phyloP scores from a whole-genome alignment of 2,888 invertebrate species.

The Tribolium freemani region DNA sequence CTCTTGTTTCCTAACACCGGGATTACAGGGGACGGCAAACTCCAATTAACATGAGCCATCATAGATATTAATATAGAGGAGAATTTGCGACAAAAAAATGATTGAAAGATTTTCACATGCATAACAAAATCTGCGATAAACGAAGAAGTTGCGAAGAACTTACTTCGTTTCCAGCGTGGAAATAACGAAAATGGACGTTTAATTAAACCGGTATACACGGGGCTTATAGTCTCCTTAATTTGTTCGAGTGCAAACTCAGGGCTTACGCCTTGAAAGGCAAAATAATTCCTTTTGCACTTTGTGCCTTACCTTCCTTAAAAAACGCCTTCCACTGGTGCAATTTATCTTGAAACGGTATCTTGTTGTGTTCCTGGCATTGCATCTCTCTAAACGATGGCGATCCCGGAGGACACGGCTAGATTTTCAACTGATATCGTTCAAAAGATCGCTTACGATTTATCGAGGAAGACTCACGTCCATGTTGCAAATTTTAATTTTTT shows the following conservation, averaged over 20 bases:
- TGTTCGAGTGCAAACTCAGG: neutral
- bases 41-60: constrained; percentile 26
- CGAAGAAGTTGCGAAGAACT: too few relatives aligned
- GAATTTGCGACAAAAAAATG: neutral
- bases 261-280: neutral
- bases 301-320: constrained; percentile 64
- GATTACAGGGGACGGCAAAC: constrained; percentile 22
- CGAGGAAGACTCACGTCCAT: constrained; percentile 65
- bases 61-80: constrained; percentile 3
- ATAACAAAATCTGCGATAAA: neutral
- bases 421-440: constrained; percentile 34
- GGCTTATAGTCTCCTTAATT: neutral
- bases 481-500: constrained; percentile 75
- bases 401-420: constrained; percentile 67
- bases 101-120: too few relatives aligned
- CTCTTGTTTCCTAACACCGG: constrained; percentile 21
- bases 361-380: constrained; percentile 69
- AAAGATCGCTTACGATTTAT: constrained; percentile 4
- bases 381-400: constrained; percentile 67
- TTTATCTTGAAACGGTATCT: constrained; percentile 67
- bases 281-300: neutral
- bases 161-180: neutral
- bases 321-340: constrained; percentile 69
- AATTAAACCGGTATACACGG: constrained; percentile 10
- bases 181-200: constrained; percentile 27